phyloP scores from a whole-genome alignment of 1,140 invertebrate genomes.

The Zaprionus tsacasi region DNA sequence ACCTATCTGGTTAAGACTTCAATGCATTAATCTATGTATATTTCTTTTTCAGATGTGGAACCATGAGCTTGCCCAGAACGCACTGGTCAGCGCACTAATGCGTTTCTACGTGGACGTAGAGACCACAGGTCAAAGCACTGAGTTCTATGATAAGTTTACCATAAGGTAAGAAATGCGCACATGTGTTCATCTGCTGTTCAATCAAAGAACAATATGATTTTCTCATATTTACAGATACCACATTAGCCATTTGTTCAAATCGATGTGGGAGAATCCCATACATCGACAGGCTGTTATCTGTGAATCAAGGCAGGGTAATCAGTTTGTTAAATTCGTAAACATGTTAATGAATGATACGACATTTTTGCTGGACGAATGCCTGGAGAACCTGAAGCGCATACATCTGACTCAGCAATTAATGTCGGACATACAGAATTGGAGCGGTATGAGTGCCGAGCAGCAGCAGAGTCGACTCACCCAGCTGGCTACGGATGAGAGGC shows the following conservation, averaged over 20 bases:
- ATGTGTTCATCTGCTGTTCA: not conserved
- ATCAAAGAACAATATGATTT: no score
- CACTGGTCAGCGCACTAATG: conserved; percentile 95
- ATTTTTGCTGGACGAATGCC: conserved; percentile 97
- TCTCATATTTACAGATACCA: conserved; percentile 88
- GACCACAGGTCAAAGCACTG: conserved; percentile 97
- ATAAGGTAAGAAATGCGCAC: conserved; percentile 87
- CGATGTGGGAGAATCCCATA: conserved; percentile 90
- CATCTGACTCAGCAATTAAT: conserved; percentile 96
- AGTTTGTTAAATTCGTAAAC: conserved; percentile 99
- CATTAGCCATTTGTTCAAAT: conserved; percentile 98
- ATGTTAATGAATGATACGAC: conserved; percentile 99
- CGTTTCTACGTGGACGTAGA: conserved; percentile 99
- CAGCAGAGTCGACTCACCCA: conserved; percentile 92
- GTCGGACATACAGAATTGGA: conserved; percentile 89
- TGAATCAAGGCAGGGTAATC: conserved; percentile 93
- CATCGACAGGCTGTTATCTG: conserved; percentile 90
- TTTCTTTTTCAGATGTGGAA: conserved; percentile 88
- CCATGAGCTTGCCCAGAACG: conserved; percentile 93
- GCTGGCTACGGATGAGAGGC: conserved; percentile 94
- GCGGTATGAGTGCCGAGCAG: conserved; percentile 88
- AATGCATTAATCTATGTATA: not conserved
- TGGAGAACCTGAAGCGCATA: conserved; percentile 97
- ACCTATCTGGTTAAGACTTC: no score
- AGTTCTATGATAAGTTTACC: conserved; percentile 99